Base-by-base conservation (phyloP, 2,888 invertebrate species). In the Eupeodes luniger region DNA sequence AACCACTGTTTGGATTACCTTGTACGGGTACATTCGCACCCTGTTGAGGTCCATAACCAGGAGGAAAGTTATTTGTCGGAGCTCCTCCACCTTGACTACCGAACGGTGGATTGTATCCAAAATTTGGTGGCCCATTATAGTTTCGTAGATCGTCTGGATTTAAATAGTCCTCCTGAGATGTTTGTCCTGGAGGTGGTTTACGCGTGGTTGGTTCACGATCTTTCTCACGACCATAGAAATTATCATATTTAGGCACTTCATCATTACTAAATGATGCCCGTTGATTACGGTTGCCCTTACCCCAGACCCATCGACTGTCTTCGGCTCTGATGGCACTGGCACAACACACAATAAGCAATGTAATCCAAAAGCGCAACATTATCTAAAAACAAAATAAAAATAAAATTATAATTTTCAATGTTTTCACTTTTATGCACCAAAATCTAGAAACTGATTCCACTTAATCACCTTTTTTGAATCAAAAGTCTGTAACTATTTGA, bases 11-110 rank as follows among this genome's bases (percentile, higher is more conserved):
- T 19, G 82, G 85, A 61, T 86, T 87, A 49, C 66, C 59, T 57
- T 84, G 90, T 66, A 27, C 27, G 1, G 87, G 85, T 34, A 53
- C 76, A 81, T 75, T 81, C 11, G 49, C 75, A 16, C 83, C 84
- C 10, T 77, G 81, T 49, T 79, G 84, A 11, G 90, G 85, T 90
- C 93, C 90, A 49, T 94, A 83, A 1, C 82, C 82, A 14, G 83
- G 66, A 16, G 69, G 76, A 2, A 36, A 80, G 49, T 80, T 94
- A 55, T 94, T 92, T 91, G 94, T 93, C 91, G 95, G 94, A 75
- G 94, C 95, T n/a, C 95, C 95, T 0, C 94, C 94, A 1, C 95
- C 95, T 2, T 27, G 27, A 27, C 27, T 2, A 27, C 95, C 95
- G 1, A 92, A 64, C 89, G 61, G 66, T 89, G 66, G 70, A 12